Conservation (phyloP, 2,797 vertebrate species). For the Brachyalestes nurse region DNA sequence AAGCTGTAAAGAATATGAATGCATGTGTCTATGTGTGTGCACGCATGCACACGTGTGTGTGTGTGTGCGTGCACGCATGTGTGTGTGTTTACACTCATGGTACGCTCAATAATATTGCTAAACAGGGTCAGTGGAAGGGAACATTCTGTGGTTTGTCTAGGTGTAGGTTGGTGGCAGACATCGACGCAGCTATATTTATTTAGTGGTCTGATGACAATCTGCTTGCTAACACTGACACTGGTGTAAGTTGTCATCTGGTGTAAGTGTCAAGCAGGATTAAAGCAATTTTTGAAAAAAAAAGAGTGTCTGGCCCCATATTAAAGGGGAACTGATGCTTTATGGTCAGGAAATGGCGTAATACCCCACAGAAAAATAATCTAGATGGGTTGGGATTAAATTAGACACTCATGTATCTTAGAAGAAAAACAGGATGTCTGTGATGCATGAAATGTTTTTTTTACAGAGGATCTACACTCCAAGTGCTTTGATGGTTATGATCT, state of each 20-base stretch:
- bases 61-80: not conserved
- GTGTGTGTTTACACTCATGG: not conserved
- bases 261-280: not conserved
- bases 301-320: not conserved
- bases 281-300: not conserved
- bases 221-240: not conserved
- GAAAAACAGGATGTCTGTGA: conserved; percentile 55
- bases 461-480: not conserved
- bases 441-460: not conserved
- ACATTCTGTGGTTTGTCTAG: conserved; percentile 11
- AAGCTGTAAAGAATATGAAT: not conserved
- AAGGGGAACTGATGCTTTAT: conserved; percentile 33
- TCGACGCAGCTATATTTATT: not conserved
- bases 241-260: not conserved
- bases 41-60: not conserved
- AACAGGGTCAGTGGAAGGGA: conserved; percentile 15
- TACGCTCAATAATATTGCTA: not conserved
- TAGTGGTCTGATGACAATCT: too few relatives aligned
- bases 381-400: conserved; percentile 4
- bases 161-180: not conserved
- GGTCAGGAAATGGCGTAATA: conserved; percentile 33
- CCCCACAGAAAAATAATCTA: not conserved
- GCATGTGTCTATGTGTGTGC: too few relatives aligned
- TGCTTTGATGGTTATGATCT: not conserved
- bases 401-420: not conserved